Percentiles rank a stretch among this genome's conserved stretches.
phyloP scores from a whole-genome alignment of 2,888 invertebrate genomes.

The Cerceris rybyensis region DNA sequence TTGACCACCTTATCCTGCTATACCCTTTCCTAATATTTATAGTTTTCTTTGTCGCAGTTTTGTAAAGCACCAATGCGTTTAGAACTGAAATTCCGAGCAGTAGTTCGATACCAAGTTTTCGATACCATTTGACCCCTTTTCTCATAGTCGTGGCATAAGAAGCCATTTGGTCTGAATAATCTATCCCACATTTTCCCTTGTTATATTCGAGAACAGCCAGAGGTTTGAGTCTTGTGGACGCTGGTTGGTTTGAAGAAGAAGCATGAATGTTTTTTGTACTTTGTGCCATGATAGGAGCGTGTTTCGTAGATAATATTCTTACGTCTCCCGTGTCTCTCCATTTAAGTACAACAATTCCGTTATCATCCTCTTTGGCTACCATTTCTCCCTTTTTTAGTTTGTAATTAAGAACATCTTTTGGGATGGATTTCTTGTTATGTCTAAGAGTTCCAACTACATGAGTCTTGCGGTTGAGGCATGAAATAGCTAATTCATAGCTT shows the following conservation, averaged over 20 bases:
- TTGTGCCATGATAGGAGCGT: constrained; percentile 68
- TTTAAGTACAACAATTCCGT: no score
- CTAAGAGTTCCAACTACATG: constrained; percentile 65
- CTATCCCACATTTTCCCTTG: constrained; percentile 25
- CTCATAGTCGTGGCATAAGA: constrained; percentile 29
- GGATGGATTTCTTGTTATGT: neutral
- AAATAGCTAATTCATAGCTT: no score
- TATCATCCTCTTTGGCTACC: constrained; percentile 66
- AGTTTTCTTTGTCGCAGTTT: constrained; percentile 28
- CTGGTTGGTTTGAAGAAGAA: constrained; percentile 24
- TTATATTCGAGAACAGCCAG: constrained; percentile 25
- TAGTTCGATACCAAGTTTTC: constrained; percentile 28
- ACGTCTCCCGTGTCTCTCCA: no score
- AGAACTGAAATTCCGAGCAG: constrained; percentile 30
- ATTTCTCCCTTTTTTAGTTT: constrained; percentile 55
- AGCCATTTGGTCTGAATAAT: constrained; percentile 31
- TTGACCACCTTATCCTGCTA: no score
- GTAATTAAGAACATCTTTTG: constrained; percentile 1
- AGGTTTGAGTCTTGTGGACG: constrained; percentile 27
- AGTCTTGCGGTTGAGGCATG: constrained; percentile 36
- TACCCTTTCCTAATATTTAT: constrained; percentile 29
- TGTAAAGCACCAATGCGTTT: constrained; percentile 29
- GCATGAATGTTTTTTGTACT: constrained; percentile 25
- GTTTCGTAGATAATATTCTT: no score
- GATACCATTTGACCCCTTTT: constrained; percentile 28